phyloP scores from a whole-genome alignment of 1,140 invertebrate genomes.

The Dendroctonus ponderosae region DNA sequence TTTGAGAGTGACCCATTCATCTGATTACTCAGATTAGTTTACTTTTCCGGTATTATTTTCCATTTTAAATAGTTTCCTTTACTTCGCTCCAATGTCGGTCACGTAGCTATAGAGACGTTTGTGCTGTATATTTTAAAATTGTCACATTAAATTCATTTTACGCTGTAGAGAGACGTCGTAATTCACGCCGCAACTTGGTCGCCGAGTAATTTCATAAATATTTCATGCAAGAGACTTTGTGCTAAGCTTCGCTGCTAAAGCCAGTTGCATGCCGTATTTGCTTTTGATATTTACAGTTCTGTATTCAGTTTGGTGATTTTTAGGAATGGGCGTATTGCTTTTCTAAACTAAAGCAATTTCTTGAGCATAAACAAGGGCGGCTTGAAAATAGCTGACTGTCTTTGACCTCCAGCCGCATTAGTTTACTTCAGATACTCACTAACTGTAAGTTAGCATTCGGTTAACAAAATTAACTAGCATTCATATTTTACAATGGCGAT shows the following conservation, averaged over 20 bases:
- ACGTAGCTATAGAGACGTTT: conserved; percentile 26
- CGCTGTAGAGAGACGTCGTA: conserved; percentile 18
- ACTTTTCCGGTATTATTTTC: neutral
- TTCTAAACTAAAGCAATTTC: too few relatives aligned
- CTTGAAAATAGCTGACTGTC: too few relatives aligned
- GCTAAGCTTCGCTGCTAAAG: conserved; percentile 18
- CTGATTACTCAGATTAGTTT: too few relatives aligned
- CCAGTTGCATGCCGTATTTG: conserved; percentile 21
- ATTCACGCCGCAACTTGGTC: conserved; percentile 31
- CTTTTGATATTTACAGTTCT: conserved; percentile 22
- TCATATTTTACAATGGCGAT: too few relatives aligned
- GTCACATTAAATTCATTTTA: conserved; percentile 34
- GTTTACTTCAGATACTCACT: too few relatives aligned
- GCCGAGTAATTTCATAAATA: conserved; percentile 34
- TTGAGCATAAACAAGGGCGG: too few relatives aligned
- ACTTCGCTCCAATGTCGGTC: conserved; percentile 11
- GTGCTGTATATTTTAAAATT: conserved; percentile 31
- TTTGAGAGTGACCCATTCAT: too few relatives aligned
- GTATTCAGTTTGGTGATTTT: conserved; percentile 11
- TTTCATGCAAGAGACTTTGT: conserved; percentile 26
- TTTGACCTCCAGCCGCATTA: too few relatives aligned
- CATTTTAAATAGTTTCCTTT: conserved; percentile 10
- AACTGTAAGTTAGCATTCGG: too few relatives aligned
- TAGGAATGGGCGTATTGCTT: neutral
- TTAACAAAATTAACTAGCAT: too few relatives aligned